phyloP scores from a whole-genome alignment of 2,113 vertebrate species.

The Indicator indicator region DNA sequence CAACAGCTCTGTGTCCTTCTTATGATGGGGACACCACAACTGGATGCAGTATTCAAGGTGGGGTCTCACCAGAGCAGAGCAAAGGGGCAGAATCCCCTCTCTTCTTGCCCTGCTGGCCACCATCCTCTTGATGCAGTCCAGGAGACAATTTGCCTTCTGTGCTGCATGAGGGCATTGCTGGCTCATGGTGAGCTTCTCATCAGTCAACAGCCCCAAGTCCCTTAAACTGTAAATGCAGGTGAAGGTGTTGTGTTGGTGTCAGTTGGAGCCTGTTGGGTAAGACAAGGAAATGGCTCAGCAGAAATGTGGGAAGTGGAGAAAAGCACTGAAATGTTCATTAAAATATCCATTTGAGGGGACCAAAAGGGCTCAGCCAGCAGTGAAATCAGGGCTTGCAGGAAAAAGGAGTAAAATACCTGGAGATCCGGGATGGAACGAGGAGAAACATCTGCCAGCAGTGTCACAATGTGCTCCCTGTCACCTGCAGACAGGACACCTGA shows the following conservation, averaged over 20 bases:
- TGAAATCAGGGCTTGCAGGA: background rate
- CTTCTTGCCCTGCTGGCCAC: too few relatives aligned
- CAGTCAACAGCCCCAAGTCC: too few relatives aligned
- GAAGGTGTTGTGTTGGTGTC: rapidly evolving
- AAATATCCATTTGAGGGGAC: background rate
- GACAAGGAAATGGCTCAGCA: background rate
- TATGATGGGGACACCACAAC: too few relatives aligned
- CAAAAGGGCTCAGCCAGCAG: background rate
- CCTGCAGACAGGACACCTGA: background rate
- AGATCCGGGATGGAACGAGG: background rate
- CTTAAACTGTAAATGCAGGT: background rate
- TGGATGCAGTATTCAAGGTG: too few relatives aligned
- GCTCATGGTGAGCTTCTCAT: too few relatives aligned
- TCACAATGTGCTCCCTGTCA: rapidly evolving
- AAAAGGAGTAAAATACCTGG: background rate
- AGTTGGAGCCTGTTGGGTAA: background rate
- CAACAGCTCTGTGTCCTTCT: too few relatives aligned
- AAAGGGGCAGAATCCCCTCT: too few relatives aligned
- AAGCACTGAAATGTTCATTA: background rate
- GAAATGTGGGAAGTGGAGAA: background rate
- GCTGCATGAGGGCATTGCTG: too few relatives aligned
- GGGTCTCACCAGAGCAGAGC: too few relatives aligned
- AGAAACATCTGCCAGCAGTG: background rate
- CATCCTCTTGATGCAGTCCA: too few relatives aligned
- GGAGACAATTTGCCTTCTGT: too few relatives aligned